These are phyloP conservation scores for Protobothrops flavoviridis DNA, from an alignment of 2,113 vertebrate species.

Conservation along the genomic window DNA sequence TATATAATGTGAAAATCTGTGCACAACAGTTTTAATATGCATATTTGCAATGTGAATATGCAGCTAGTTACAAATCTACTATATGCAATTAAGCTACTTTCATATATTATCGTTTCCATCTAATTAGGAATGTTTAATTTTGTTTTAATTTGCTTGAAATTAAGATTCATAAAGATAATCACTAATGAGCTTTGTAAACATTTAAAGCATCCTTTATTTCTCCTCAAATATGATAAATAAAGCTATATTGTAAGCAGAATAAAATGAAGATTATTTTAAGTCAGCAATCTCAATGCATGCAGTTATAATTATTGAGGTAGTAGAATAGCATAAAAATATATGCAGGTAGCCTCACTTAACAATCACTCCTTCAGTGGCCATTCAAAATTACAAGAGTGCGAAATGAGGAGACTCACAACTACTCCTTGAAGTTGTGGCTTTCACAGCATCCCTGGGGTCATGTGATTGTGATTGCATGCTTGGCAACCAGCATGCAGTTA, in stretches of 20 bases:
- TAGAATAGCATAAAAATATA: background rate
- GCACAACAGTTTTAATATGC: background rate
- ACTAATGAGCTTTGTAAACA: background rate
- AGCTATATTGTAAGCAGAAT: constrained; percentile 14
- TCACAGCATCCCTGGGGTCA: background rate
- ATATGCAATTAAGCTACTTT: constrained; percentile 1
- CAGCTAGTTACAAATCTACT: constrained; percentile 1
- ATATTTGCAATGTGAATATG: constrained; percentile 24
- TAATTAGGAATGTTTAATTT: constrained; percentile 6
- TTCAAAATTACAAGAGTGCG: background rate
- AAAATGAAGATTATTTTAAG: constrained; percentile 2
- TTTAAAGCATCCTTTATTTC: constrained; percentile 18
- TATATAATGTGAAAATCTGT: background rate
- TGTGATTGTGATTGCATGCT: background rate
- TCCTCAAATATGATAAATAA: constrained; percentile 16
- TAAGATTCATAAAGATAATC: constrained; percentile 11
- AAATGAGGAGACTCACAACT: background rate
- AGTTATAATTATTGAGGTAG: constrained; percentile 17
- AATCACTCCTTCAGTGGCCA: background rate
- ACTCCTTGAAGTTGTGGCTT: background rate
- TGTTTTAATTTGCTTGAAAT: constrained; percentile 19
- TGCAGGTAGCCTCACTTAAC: background rate
- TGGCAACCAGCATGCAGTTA: background rate
- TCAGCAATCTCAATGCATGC: background rate
- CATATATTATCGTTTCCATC: constrained; percentile 28